Evolutionary conservation across 2,113 vertebrate genomes (phyloP).

Genomic region (Lota lota): DNA sequence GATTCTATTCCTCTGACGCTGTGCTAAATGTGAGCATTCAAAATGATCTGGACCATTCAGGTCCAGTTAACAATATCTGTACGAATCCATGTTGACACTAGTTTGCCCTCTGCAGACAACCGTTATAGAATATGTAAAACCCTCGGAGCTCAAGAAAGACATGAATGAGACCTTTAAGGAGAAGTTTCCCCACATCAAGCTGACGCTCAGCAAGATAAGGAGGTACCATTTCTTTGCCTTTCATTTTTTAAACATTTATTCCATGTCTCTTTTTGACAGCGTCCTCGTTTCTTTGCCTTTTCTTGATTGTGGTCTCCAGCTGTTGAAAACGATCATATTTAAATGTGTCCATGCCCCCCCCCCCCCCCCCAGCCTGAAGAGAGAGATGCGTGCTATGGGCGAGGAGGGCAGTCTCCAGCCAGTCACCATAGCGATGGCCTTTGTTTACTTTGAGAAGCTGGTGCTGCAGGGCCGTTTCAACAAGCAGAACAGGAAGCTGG

Average conservation of each 20-base stretch:
- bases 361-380: slow-evolving; percentile 79
- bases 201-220: slow-evolving; percentile 95
- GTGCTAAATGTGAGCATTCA: no score
- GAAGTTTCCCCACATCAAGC: slow-evolving; percentile 93
- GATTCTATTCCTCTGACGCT: no score
- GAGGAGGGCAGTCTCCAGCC: slow-evolving; percentile 92
- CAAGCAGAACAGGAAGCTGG: slow-evolving; percentile 98
- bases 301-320: background rate
- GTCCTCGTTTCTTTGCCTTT: background rate
- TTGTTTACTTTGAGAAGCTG: slow-evolving; percentile 99
- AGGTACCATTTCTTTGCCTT: slow-evolving; percentile 69
- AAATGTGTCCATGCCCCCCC: no score
- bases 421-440: slow-evolving; percentile 91
- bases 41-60: no score
- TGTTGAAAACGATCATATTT: background rate
- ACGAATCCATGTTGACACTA: background rate
- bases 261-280: background rate
- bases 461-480: slow-evolving; percentile 93
- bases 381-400: slow-evolving; percentile 90
- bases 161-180: slow-evolving; percentile 98
- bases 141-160: slow-evolving; percentile 95
- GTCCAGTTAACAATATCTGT: no score
- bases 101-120: slow-evolving; percentile 80
- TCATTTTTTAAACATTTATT: background rate
- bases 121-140: slow-evolving; percentile 95